Base-by-base conservation (phyloP, 1,140 invertebrate species). In the Anastatus disparis region DNA sequence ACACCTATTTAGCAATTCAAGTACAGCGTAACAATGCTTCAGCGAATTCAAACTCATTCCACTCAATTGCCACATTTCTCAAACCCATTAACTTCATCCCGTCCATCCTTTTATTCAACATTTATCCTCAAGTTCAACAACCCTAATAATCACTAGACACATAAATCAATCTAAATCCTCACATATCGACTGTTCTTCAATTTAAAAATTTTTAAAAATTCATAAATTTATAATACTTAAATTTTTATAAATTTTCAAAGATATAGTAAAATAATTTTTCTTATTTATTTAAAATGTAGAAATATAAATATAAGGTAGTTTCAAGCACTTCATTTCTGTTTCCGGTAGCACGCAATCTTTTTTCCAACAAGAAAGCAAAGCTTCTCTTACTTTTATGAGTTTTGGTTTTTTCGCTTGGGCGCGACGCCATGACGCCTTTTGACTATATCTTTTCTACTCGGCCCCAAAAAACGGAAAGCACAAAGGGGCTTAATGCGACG, bases 281-380 rank as follows among this genome's bases (percentile, higher is more conserved):
- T n/a, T n/a, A n/a, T n/a, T n/a, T n/a, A n/a, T n/a, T n/a, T n/a
- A n/a, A n/a, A n/a, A n/a, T n/a, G n/a, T n/a, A n/a, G n/a, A n/a
- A n/a, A n/a, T n/a, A n/a, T n/a, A n/a, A n/a, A n/a, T n/a, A n/a
- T 17, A 8, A 29, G 26, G 61, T 29, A 50, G 58, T 53, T 35
- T 38, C 61, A 53, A 46, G 64, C 64, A 67, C 64, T 67, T 67
- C 64, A 67, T 67, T 67, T 67, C 64, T 67, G 42, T 48, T 67
- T 67, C 64, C 53, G 50, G 35, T n/a, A n/a, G n/a, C 10, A 20
- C 26, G 58, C 58, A 40, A 44, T 55, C 63, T 66, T 50, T 44
- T n/a, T 38, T 15, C 58, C n/a, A n/a, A n/a, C n/a, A n/a, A n/a
- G n/a, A n/a, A n/a, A n/a, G n/a, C n/a, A n/a, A n/a, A n/a, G n/a